These are phyloP conservation scores for Drosophila simulans DNA, from an alignment of 1,140 invertebrate genomes.

Conservation along the genomic window DNA sequence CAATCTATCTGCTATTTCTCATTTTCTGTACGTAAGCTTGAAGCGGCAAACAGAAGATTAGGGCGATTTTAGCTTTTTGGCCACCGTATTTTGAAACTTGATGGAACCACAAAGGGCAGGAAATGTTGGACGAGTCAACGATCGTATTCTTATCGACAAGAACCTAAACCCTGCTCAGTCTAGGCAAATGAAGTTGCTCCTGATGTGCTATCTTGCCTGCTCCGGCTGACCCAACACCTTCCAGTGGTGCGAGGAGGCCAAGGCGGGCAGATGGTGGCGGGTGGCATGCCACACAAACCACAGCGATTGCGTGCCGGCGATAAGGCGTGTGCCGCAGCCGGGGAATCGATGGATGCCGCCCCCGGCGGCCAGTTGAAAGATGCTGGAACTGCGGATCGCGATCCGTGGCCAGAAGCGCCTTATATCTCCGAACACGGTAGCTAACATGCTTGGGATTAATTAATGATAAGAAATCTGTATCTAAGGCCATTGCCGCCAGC, in stretches of 20 bases:
- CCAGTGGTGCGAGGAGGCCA: not conserved
- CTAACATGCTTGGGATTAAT: constrained; percentile 84
- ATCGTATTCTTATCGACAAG: constrained; percentile 18
- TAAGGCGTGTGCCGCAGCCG: constrained; percentile 72
- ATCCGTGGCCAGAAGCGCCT: constrained; percentile 51
- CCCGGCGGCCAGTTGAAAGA: constrained; percentile 57
- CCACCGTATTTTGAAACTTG: too few species aligned
- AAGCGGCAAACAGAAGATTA: too few species aligned
- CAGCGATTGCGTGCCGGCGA: constrained; percentile 72
- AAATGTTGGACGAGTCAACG: not conserved
- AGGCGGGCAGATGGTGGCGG: constrained; percentile 2
- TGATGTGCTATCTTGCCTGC: constrained; percentile 15
- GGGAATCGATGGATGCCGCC: constrained; percentile 33
- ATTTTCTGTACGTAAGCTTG: too few species aligned
- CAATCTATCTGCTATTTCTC: too few species aligned
- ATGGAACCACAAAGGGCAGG: too few species aligned
- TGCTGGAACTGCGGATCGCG: constrained; percentile 24
- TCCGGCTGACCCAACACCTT: constrained; percentile 35
- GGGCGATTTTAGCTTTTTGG: too few species aligned
- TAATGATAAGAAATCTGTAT: constrained; percentile 85
- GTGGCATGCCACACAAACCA: constrained; percentile 45
- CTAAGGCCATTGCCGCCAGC: constrained; percentile 74
- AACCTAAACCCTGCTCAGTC: constrained; percentile 15
- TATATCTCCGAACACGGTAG: constrained; percentile 83
- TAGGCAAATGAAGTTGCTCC: constrained; percentile 43